A percentile compares a stretch with the other conserved stretches of the same genome.
Conservation (phyloP, 1,140 invertebrate species). For the Trypoxylus dichotomus region DNA sequence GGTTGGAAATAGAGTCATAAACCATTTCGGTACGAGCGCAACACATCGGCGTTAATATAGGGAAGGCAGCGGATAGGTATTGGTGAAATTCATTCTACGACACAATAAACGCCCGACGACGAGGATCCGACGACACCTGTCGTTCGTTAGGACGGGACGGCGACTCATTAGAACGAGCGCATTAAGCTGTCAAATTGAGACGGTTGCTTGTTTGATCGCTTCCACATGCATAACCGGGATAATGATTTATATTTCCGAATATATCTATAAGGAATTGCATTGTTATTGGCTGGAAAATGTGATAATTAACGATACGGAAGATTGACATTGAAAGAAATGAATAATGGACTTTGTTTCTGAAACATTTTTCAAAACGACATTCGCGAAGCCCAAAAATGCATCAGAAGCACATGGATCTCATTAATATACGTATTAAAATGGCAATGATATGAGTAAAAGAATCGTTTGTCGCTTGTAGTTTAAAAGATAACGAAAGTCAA, state of each 20-base stretch:
- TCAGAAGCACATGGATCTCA: no score
- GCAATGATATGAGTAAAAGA: no score
- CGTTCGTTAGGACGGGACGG: constrained; percentile 2
- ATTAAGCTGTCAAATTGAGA: constrained; percentile 21
- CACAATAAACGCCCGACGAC: neutral
- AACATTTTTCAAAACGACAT: no score
- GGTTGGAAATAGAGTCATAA: constrained; percentile 24
- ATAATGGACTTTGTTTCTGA: no score
- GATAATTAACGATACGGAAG: neutral
- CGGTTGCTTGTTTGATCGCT: neutral
- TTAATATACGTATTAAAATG: no score
- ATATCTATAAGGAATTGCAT: neutral
- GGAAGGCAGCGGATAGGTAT: neutral
- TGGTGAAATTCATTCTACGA: neutral
- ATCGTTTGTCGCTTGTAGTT: no score
- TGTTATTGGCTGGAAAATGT: neutral
- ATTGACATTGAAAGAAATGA: no score
- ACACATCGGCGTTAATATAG: constrained; percentile 2
- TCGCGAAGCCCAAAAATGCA: no score
- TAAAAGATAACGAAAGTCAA: no score
- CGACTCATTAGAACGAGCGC: neutral
- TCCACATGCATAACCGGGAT: neutral
- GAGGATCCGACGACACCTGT: constrained; percentile 1
- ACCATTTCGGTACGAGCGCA: neutral
- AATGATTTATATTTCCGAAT: neutral